Conservation (phyloP, 2,113 vertebrate species). For the Lota lota region DNA sequence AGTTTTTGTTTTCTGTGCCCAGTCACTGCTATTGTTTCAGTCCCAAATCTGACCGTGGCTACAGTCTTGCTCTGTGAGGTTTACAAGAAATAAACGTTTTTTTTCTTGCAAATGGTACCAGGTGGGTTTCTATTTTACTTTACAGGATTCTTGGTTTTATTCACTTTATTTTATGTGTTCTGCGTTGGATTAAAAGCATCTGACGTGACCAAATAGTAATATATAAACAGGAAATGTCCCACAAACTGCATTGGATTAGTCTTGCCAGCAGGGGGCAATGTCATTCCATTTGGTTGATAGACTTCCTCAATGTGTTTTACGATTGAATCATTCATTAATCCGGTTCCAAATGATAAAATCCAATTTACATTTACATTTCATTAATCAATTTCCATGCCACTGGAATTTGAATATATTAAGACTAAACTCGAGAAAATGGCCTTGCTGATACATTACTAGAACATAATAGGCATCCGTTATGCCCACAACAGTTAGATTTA, state of each 20-base stretch:
- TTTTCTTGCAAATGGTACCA: slow-evolving; percentile 81
- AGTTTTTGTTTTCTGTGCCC: slow-evolving; percentile 77
- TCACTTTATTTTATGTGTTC: background rate
- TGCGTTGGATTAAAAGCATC: background rate
- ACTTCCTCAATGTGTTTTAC: background rate
- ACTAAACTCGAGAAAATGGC: background rate
- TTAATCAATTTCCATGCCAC: slow-evolving; percentile 1
- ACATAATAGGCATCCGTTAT: background rate
- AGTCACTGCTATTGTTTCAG: slow-evolving; percentile 70
- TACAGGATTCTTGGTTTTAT: background rate
- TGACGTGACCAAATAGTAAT: background rate
- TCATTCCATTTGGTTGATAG: background rate
- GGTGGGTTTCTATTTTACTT: slow-evolving; percentile 17
- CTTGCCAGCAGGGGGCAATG: slow-evolving; percentile 47
- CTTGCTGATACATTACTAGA: background rate
- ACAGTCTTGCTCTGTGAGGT: slow-evolving; percentile 88
- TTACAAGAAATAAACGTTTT: slow-evolving; percentile 92
- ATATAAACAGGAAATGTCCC: too few species aligned
- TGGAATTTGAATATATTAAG: background rate
- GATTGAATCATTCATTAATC: background rate
- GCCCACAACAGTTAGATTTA: too few species aligned
- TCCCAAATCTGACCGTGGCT: slow-evolving; percentile 84
- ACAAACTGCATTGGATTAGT: background rate
- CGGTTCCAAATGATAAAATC: background rate
- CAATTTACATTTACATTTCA: background rate